Percentiles rank a stretch among this genome's conserved stretches.
These are phyloP conservation scores for Iphiclides podalirius DNA, from an alignment of 2,888 invertebrate genomes.

Conservation along the genomic window DNA sequence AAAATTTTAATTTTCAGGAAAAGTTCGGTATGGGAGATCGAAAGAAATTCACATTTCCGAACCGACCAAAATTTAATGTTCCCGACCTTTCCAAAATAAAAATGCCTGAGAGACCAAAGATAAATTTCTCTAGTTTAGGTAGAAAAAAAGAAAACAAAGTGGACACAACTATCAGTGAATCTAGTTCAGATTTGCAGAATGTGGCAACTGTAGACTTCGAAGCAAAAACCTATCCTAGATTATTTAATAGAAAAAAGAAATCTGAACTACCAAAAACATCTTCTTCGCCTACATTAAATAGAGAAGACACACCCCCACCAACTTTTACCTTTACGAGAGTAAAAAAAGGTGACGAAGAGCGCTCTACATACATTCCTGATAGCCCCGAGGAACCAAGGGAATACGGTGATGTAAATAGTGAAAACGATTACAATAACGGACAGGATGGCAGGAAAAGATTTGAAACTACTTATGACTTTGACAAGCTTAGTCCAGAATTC, in stretches of 20 bases:
- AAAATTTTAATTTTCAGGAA: slow-evolving; percentile 70
- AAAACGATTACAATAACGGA: slow-evolving; percentile 48
- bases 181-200: slow-evolving; percentile 57
- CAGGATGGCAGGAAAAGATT: slow-evolving; percentile 61
- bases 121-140: slow-evolving; percentile 82
- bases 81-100: slow-evolving; percentile 79
- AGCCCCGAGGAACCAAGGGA: slow-evolving; percentile 65
- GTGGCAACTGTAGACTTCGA: slow-evolving; percentile 84
- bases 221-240: slow-evolving; percentile 88
- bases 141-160: slow-evolving; percentile 70
- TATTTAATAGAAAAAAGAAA: slow-evolving; percentile 79
- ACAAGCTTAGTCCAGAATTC: slow-evolving; percentile 79
- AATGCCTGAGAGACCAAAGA: slow-evolving; percentile 81
- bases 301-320: slow-evolving; percentile 82
- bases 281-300: slow-evolving; percentile 71
- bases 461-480: slow-evolving; percentile 74
- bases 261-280: slow-evolving; percentile 68
- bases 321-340: slow-evolving; percentile 84
- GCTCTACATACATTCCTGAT: slow-evolving; percentile 65
- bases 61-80: slow-evolving; percentile 75
- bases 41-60: slow-evolving; percentile 82
- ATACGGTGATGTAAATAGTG: slow-evolving; percentile 66
- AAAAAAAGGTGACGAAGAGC: slow-evolving; percentile 72
- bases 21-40: slow-evolving; percentile 79
- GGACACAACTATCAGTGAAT: slow-evolving; percentile 58